Evolutionary conservation across 1,140 invertebrate genomes (phyloP), one percentile per base, ranked within the genome.

Genomic region (Drosophila pruinosa): DNA sequence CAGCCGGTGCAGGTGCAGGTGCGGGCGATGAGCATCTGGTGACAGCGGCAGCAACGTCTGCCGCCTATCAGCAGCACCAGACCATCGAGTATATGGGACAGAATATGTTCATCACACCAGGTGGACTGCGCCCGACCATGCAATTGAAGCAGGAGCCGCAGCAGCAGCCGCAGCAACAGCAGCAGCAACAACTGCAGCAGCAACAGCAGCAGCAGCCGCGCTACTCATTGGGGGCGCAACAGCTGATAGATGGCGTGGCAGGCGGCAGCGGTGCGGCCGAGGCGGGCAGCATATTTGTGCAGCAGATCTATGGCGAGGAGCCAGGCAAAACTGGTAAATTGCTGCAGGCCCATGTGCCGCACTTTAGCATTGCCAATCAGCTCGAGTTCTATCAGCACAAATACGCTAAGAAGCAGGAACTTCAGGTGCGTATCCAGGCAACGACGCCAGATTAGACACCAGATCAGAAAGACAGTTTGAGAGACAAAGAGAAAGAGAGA

Each of bases 321-420:
- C 63, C 56, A n/a, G 67, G 65, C 26, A 72, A 78, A 31, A 62
- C 69, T 24, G 70, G 72, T 53, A 70, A 91, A 68, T 70, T 91
- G 64, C 78, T 90, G 62, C 89, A 90, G 61, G 77, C 81, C 10
- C 89, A 91, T 75, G 86, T 89, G 28, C 86, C 89, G 38, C 85
- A 90, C 34, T 91, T 91, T 41, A 79, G 77, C 70, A 89, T 91
- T 47, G 83, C 86, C 47, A 89, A 82, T 47, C 85, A 77, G 39
- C 52, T 83, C 54, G 89, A 91, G 69, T 81, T 89, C 48, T 91
- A 91, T 78, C 83, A 88, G 71, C 81, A 86, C 74, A 91, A 91
- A 59, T 91, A 89, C 72, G 78, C 72, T 54, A 91, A 91, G 78
- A 90, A 90, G 86, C 89, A 89, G 82, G 89, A 91, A 78, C 86